Percentiles rank a stretch among this genome's conserved stretches.
Conservation (phyloP, 2,113 vertebrate species). For the Platichthys flesus region DNA sequence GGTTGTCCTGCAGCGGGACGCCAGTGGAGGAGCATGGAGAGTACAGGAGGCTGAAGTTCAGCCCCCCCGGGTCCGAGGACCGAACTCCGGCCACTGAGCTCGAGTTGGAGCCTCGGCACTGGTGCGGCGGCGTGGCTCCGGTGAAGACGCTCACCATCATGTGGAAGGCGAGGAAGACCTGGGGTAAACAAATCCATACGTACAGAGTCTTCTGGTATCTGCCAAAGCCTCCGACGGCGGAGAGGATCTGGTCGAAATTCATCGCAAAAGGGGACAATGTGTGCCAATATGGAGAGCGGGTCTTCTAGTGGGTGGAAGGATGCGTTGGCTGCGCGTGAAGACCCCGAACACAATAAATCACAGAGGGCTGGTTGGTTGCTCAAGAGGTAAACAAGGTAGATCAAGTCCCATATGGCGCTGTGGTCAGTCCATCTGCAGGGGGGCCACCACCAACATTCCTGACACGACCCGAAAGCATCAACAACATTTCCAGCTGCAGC, state of each 20-base stretch:
- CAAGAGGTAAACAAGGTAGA: constrained; percentile 15
- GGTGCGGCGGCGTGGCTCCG: constrained; percentile 74
- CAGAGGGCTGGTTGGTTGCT: neutral
- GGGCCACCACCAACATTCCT: neutral
- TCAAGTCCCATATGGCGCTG: neutral
- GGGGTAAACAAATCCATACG: constrained; percentile 82
- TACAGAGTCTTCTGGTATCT: constrained; percentile 81
- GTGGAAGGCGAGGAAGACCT: constrained; percentile 79
- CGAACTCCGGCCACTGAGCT: constrained; percentile 22
- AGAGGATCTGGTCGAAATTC: constrained; percentile 81
- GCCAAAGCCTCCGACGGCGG: constrained; percentile 77
- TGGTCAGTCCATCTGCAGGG: neutral
- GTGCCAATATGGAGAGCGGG: neutral
- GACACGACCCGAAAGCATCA: neutral
- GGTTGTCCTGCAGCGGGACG: constrained; percentile 38
- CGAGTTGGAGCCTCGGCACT: constrained; percentile 55
- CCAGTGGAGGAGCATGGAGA: constrained; percentile 38
- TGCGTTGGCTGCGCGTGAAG: neutral
- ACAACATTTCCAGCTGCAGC: neutral
- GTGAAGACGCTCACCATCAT: constrained; percentile 84
- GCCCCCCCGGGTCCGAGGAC: constrained; percentile 8
- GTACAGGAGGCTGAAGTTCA: constrained; percentile 63
- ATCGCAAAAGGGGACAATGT: constrained; percentile 41
- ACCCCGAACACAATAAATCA: neutral
- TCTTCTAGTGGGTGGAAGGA: neutral